Percentiles rank a stretch among this genome's conserved stretches.
These are phyloP conservation scores for Drosophila cardini DNA, from an alignment of 1,140 invertebrate species.

Conservation along the genomic window DNA sequence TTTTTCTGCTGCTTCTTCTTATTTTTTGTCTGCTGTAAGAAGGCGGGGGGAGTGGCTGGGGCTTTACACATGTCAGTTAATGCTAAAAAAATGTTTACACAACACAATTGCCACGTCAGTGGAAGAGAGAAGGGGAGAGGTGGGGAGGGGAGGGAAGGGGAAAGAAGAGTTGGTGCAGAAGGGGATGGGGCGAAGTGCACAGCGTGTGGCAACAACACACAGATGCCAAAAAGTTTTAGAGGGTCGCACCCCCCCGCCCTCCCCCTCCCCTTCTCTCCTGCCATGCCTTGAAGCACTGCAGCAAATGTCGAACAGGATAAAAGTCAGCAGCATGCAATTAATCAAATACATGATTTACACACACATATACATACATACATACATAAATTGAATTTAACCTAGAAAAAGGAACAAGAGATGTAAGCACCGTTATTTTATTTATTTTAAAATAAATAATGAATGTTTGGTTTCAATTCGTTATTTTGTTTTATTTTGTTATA, in stretches of 20 bases:
- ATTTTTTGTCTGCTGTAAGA: conserved; percentile 3
- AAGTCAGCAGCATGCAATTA: conserved; percentile 72
- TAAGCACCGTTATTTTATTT: neutral
- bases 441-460: too few relatives aligned
- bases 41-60: conserved; percentile 3
- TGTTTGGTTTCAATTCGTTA: too few relatives aligned
- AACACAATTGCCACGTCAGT: conserved; percentile 69
- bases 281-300: conserved; percentile 31
- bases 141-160: conserved; percentile 17
- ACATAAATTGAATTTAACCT: conserved; percentile 69
- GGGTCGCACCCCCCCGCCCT: conserved; percentile 29
- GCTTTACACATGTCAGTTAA: conserved; percentile 81
- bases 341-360: conserved; percentile 81
- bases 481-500: too few relatives aligned
- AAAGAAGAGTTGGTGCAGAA: too few relatives aligned
- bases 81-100: conserved; percentile 82
- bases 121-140: neutral
- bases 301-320: conserved; percentile 69
- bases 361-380: too few relatives aligned
- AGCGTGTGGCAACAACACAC: conserved; percentile 35
- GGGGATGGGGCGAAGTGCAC: too few relatives aligned
- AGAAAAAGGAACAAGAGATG: conserved; percentile 37
- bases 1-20: conserved; percentile 13
- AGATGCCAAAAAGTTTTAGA: conserved; percentile 59
- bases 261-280: neutral